These are phyloP conservation scores for Orchesella flavescens DNA, from an alignment of 2,888 invertebrate genomes.

Conservation along the genomic window DNA sequence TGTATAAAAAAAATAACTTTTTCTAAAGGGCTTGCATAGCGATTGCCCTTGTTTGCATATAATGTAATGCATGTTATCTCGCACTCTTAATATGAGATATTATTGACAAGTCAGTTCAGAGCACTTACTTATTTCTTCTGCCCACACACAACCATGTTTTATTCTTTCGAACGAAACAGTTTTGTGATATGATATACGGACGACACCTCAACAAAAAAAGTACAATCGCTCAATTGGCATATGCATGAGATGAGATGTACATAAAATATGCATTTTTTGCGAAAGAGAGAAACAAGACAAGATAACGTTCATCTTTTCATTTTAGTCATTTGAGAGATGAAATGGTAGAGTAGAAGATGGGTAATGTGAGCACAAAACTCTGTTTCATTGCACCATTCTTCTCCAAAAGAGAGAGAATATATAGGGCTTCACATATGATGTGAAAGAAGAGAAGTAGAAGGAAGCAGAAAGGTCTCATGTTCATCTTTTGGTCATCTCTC, in stretches of 20 bases:
- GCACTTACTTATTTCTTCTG: not conserved
- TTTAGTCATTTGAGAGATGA: not conserved
- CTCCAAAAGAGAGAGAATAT: not conserved
- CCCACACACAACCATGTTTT: constrained; percentile 34
- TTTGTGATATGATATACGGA: constrained; percentile 22
- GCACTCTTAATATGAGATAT: constrained; percentile 15
- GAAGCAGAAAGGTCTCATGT: constrained; percentile 39
- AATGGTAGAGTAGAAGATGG: not conserved
- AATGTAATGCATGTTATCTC: constrained; percentile 24
- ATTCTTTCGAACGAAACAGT: not conserved
- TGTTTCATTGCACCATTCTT: constrained; percentile 15
- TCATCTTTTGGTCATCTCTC: constrained; percentile 16
- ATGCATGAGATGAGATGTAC: constrained; percentile 17
- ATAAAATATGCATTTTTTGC: constrained; percentile 9
- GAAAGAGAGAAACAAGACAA: not conserved
- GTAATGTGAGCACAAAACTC: constrained; percentile 25
- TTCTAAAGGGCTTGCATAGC: not conserved
- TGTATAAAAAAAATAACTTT: constrained; percentile 12
- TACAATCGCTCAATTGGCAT: constrained; percentile 32
- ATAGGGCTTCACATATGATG: not conserved
- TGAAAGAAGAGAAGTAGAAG: constrained; percentile 28
- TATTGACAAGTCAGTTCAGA: constrained; percentile 31
- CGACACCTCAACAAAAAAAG: constrained; percentile 46
- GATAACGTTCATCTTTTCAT: constrained; percentile 13
- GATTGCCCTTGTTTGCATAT: constrained; percentile 21